phyloP scores from a whole-genome alignment of 1,140 invertebrate species.

The Dinothrombium tinctorium region DNA sequence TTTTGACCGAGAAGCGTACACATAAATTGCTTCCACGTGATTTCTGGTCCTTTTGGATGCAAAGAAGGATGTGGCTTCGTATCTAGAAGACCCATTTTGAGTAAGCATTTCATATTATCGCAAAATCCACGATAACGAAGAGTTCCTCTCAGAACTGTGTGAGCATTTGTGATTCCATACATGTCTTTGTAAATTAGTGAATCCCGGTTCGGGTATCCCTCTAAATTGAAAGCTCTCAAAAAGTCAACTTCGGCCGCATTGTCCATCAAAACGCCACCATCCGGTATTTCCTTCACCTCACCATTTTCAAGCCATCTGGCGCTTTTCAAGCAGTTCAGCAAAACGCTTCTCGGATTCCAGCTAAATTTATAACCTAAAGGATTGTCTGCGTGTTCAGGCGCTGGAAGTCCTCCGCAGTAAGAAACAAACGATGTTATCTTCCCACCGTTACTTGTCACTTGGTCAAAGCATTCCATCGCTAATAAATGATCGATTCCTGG shows the following conservation, averaged over 20 bases:
- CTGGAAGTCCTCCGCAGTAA: slow-evolving; percentile 86
- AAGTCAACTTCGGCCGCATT: slow-evolving; percentile 50
- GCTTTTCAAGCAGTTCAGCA: slow-evolving; percentile 62
- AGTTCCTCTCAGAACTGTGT: slow-evolving; percentile 72
- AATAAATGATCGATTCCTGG: slow-evolving; percentile 94
- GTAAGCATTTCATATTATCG: slow-evolving; percentile 57
- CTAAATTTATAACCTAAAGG: slow-evolving; percentile 86
- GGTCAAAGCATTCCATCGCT: slow-evolving; percentile 88
- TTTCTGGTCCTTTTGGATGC: slow-evolving; percentile 78
- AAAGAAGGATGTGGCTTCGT: slow-evolving; percentile 56
- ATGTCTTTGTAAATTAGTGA: slow-evolving; percentile 64
- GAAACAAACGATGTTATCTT: slow-evolving; percentile 76
- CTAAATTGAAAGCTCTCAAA: slow-evolving; percentile 81
- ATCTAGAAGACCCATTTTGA: slow-evolving; percentile 67
- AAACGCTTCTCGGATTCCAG: slow-evolving; percentile 74
- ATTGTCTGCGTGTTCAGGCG: slow-evolving; percentile 82
- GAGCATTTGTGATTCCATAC: slow-evolving; percentile 53
- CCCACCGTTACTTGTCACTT: slow-evolving; percentile 45
- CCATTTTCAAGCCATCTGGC: slow-evolving; percentile 68
- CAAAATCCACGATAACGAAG: slow-evolving; percentile 42
- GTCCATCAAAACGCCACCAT: slow-evolving; percentile 52
- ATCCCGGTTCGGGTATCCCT: slow-evolving; percentile 89
- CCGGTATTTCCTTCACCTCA: slow-evolving; percentile 30
- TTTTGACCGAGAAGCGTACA: slow-evolving; percentile 60
- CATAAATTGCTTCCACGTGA: slow-evolving; percentile 83